Percentiles rank a stretch among this genome's conserved stretches.
Evolutionary conservation across 2,113 vertebrate genomes (phyloP).

Genomic region (Colossoma macropomum): DNA sequence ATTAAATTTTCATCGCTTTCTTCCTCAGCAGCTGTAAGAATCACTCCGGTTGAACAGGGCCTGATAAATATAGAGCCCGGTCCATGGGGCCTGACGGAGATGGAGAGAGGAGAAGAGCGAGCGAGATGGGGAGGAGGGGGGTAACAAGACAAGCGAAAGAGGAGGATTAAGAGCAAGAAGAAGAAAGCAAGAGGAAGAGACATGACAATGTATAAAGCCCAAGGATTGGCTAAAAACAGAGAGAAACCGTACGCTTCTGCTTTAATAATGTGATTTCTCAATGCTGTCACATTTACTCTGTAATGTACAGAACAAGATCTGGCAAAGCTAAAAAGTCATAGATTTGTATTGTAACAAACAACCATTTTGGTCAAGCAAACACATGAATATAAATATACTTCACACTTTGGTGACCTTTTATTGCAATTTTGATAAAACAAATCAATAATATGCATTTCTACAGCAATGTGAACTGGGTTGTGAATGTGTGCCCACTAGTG

Average conservation of each 20-base stretch:
- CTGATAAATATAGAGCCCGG: constrained; percentile 78
- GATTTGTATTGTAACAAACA: too few relatives aligned
- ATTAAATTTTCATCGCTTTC: constrained; percentile 80
- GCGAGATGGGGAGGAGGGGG: constrained; percentile 31
- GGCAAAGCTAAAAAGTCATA: too few relatives aligned
- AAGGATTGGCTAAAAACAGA: constrained; percentile 29
- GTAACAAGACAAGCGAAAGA: not conserved
- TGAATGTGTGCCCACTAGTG: too few relatives aligned
- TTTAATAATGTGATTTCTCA: not conserved
- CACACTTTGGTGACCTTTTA: too few relatives aligned
- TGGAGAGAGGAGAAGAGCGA: constrained; percentile 53
- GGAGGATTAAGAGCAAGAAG: not conserved
- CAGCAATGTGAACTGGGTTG: too few relatives aligned
- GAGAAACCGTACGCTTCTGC: not conserved
- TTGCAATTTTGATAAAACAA: too few relatives aligned
- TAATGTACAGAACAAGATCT: too few relatives aligned
- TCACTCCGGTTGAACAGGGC: constrained; percentile 75
- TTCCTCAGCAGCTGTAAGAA: constrained; percentile 76
- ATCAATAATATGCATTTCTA: too few relatives aligned
- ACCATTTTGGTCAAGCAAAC: too few relatives aligned
- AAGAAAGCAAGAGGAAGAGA: constrained; percentile 8
- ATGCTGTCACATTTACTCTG: too few relatives aligned
- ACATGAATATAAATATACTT: too few relatives aligned
- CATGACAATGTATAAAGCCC: not conserved
- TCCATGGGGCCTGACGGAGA: constrained; percentile 60